phyloP scores from a whole-genome alignment of 2,797 vertebrate genomes.

The Alosa sapidissima region DNA sequence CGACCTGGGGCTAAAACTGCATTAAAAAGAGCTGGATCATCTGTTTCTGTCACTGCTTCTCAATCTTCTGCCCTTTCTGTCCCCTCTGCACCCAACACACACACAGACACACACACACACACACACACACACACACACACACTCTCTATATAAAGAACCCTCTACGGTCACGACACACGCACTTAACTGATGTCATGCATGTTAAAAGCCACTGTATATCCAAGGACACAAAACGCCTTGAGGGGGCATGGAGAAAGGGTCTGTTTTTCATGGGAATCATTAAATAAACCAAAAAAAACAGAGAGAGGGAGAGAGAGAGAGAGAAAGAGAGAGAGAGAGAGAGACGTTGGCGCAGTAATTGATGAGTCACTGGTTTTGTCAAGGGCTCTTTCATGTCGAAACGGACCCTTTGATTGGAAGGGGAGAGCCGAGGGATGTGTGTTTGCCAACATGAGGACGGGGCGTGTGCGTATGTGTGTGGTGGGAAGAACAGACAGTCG shows the following conservation, averaged over 20 bases:
- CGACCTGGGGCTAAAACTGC: slow-evolving; percentile 25
- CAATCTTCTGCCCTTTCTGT: slow-evolving; percentile 17
- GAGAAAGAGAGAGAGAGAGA: neutral
- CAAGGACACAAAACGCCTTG: slow-evolving; percentile 26
- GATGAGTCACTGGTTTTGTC: slow-evolving; percentile 26
- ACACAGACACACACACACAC: neutral
- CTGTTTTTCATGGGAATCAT: slow-evolving; percentile 15
- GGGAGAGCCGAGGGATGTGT: neutral
- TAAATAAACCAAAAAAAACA: neutral
- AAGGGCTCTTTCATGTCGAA: slow-evolving; percentile 13
- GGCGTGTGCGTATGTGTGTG: neutral
- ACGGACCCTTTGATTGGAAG: slow-evolving; percentile 11
- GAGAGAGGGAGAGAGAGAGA: neutral
- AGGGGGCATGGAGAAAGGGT: neutral
- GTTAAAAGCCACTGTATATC: slow-evolving; percentile 33
- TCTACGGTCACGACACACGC: neutral
- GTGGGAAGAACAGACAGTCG: slow-evolving; percentile 2
- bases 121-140: neutral
- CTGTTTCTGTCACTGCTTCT: slow-evolving; percentile 29
- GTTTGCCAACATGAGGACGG: neutral
- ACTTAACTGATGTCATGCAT: slow-evolving; percentile 27
- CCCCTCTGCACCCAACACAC: neutral
- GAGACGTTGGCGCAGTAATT: neutral
- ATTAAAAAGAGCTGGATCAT: slow-evolving; percentile 31
- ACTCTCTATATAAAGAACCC: neutral